Evolutionary conservation across 2,888 invertebrate genomes (phyloP).

Genomic region (Amblyteles armatorius): DNA sequence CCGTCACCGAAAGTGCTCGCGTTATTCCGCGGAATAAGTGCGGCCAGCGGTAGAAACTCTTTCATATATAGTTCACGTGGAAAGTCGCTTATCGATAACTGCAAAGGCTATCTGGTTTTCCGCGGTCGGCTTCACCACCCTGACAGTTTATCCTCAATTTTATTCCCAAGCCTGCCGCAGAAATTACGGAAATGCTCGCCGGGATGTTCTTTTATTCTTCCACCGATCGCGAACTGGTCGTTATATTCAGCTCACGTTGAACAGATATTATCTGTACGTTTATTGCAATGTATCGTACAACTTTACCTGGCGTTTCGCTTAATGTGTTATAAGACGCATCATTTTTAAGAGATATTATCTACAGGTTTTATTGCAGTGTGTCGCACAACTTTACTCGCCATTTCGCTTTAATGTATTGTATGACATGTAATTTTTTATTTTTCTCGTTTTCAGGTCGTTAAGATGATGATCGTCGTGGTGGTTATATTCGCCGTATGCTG

Average conservation of each 20-base stretch:
- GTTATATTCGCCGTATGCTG: constrained; percentile 98
- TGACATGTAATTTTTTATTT: constrained; percentile 58
- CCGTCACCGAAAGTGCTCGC: constrained; percentile 15
- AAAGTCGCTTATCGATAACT: constrained; percentile 45
- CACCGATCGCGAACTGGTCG: constrained; percentile 19
- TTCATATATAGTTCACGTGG: neutral
- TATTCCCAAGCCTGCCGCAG: constrained; percentile 1
- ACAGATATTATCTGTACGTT: constrained; percentile 1
- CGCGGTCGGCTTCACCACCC: neutral
- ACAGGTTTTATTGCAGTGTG: neutral
- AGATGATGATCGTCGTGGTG: constrained; percentile 99
- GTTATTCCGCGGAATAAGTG: neutral
- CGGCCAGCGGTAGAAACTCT: neutral
- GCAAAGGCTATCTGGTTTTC: constrained; percentile 33
- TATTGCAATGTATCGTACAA: constrained; percentile 1
- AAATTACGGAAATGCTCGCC: constrained; percentile 22
- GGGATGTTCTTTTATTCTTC: constrained; percentile 10
- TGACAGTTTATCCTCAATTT: constrained; percentile 14
- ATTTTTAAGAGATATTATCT: neutral
- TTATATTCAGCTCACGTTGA: neutral
- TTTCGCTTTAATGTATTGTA: neutral
- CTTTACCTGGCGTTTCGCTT: neutral
- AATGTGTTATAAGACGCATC: neutral
- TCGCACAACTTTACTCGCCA: neutral
- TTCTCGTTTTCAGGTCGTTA: constrained; percentile 92